Conservation (phyloP, 2,113 vertebrate species). For the Paramormyrops kingsleyae region DNA sequence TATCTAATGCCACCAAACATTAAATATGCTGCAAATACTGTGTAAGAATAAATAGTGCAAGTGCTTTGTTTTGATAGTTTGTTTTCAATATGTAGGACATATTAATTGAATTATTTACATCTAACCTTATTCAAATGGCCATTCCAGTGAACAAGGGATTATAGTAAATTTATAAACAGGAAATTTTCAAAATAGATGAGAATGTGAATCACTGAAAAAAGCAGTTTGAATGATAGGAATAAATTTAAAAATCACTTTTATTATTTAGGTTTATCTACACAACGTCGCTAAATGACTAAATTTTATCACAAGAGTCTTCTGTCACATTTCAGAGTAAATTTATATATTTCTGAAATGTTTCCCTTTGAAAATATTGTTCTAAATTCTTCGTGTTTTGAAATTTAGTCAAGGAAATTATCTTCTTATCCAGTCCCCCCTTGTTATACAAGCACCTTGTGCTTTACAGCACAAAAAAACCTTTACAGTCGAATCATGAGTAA, state of each 20-base stretch:
- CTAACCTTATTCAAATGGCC: background rate
- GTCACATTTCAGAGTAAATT: background rate
- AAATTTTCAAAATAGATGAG: background rate
- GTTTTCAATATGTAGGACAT: background rate
- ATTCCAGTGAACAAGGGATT: background rate
- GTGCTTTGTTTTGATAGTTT: background rate
- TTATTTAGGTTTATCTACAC: background rate
- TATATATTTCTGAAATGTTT: background rate
- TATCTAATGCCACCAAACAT: slow-evolving; percentile 9
- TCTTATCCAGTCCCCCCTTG: background rate
- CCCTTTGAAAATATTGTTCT: background rate
- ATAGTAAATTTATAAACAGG: background rate
- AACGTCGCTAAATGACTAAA: background rate
- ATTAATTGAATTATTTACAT: background rate
- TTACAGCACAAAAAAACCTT: background rate
- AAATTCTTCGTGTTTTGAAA: background rate
- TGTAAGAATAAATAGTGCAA: background rate
- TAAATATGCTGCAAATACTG: slow-evolving; percentile 12
- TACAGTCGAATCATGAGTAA: background rate
- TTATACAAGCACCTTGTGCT: background rate
- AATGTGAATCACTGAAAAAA: background rate
- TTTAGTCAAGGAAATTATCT: background rate
- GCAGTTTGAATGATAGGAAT: background rate
- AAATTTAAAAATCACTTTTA: background rate
- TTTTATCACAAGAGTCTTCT: background rate